These are phyloP conservation scores for Dolomedes plantarius DNA, from an alignment of 2,888 invertebrate genomes.

Conservation along the genomic window DNA sequence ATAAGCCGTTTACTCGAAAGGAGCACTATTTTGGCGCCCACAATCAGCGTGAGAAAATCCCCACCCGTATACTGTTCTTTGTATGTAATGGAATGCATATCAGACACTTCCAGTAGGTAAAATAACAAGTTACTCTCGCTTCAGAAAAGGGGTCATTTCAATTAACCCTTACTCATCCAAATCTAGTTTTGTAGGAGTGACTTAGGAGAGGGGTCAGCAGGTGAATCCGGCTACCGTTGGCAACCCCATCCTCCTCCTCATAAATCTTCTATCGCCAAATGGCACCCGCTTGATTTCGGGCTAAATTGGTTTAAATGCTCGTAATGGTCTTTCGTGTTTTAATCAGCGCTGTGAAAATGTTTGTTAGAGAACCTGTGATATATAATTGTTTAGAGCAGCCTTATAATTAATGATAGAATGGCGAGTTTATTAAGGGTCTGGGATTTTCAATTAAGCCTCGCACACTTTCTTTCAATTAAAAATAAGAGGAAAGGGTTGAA, in stretches of 20 bases:
- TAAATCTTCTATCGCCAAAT: slow-evolving; percentile 46
- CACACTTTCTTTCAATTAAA: neutral
- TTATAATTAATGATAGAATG: neutral
- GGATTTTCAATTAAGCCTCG: neutral
- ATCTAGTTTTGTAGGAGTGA: slow-evolving; percentile 25
- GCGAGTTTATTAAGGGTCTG: neutral
- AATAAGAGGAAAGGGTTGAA: neutral
- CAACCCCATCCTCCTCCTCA: slow-evolving; percentile 30
- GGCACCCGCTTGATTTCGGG: neutral
- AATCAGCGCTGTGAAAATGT: neutral
- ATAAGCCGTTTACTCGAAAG: too few relatives aligned
- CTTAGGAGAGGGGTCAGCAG: slow-evolving; percentile 26
- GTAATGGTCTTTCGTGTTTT: neutral
- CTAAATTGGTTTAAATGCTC: slow-evolving; percentile 12
- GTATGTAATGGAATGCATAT: neutral
- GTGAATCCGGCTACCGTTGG: slow-evolving; percentile 63
- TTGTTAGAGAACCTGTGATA: neutral
- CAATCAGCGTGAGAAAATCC: too few relatives aligned
- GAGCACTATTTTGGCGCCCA: too few relatives aligned
- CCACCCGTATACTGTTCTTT: neutral
- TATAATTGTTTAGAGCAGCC: neutral
- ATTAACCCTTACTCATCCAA: slow-evolving; percentile 22
- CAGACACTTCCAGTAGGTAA: neutral
- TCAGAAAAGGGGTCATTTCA: slow-evolving; percentile 15
- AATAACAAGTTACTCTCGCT: neutral